Conservation (phyloP, 2,797 vertebrate species). For the Muraenolepis orangiensis region DNA sequence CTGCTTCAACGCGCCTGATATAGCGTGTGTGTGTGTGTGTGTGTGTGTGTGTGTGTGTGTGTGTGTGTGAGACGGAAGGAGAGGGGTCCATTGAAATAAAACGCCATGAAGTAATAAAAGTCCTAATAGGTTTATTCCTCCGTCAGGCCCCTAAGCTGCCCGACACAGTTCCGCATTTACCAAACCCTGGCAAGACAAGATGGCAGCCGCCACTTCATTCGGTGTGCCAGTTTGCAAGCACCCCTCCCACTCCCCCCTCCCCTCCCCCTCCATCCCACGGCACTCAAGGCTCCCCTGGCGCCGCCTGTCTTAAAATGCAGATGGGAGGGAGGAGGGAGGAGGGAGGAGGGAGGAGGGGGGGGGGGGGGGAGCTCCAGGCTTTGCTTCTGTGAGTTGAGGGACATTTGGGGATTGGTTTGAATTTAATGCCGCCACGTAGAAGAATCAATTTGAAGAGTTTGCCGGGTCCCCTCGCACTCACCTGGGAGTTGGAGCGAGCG, state of each 20-base stretch:
- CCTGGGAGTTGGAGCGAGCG: slow-evolving; percentile 44
- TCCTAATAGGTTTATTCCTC: slow-evolving; percentile 58
- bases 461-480: slow-evolving; percentile 48
- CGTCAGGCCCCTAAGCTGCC: slow-evolving; percentile 63
- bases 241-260: background rate
- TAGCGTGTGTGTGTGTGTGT: background rate
- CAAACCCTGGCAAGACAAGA: slow-evolving; percentile 60
- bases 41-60: background rate
- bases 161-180: slow-evolving; percentile 71
- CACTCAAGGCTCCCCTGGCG: slow-evolving; percentile 5
- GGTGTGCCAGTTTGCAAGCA: slow-evolving; percentile 51
- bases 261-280: slow-evolving; percentile 2
- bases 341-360: slow-evolving; percentile 2
- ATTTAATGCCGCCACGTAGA: slow-evolving; percentile 53
- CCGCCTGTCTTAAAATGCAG: slow-evolving; percentile 22
- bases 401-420: slow-evolving; percentile 61
- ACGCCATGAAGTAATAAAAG: slow-evolving; percentile 70
- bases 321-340: slow-evolving; percentile 7
- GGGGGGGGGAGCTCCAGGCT: slow-evolving; percentile 45
- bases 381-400: slow-evolving; percentile 33
- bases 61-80: background rate
- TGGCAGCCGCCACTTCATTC: slow-evolving; percentile 62
- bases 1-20: background rate
- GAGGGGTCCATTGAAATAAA: slow-evolving; percentile 66
- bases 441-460: slow-evolving; percentile 61